Conservation (phyloP, 92 coral and sea anemone genomes). For the Siderastrea radians region DNA sequence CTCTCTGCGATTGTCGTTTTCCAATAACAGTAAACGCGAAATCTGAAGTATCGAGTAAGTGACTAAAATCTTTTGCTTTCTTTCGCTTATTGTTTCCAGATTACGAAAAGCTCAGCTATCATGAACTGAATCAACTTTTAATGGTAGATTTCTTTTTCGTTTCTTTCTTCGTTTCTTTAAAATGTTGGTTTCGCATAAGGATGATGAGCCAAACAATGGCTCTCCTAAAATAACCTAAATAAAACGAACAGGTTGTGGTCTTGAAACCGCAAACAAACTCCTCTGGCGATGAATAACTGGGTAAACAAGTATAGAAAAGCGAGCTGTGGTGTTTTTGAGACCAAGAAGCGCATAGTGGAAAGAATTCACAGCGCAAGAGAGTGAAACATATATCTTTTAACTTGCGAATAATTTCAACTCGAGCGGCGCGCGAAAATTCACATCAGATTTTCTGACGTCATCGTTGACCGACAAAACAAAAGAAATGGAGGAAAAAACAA, state of each 20-base stretch:
- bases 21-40: slow-evolving; percentile 30
- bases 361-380: not conserved
- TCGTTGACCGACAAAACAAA: slow-evolving; percentile 6
- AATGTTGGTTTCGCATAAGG: not conserved
- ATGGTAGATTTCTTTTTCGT: not conserved
- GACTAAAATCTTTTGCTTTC: not conserved
- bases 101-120: slow-evolving; percentile 1
- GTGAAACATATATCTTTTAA: not conserved
- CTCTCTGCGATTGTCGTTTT: slow-evolving; percentile 43
- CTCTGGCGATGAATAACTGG: slow-evolving; percentile 17
- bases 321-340: not conserved
- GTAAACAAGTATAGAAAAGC: slow-evolving; percentile 22
- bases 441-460: slow-evolving; percentile 35
- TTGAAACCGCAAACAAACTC: slow-evolving; percentile 32
- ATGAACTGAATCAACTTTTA: not conserved
- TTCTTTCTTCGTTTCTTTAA: not conserved
- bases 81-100: not conserved
- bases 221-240: not conserved
- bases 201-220: not conserved
- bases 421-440: slow-evolving; percentile 31
- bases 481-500: not conserved
- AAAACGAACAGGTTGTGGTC: not conserved
- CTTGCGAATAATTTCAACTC: not conserved
- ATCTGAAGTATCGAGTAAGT: not conserved
- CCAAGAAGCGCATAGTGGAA: not conserved